These are phyloP conservation scores for Hypena proboscidalis DNA, from an alignment of 2,888 invertebrate species.

Conservation along the genomic window DNA sequence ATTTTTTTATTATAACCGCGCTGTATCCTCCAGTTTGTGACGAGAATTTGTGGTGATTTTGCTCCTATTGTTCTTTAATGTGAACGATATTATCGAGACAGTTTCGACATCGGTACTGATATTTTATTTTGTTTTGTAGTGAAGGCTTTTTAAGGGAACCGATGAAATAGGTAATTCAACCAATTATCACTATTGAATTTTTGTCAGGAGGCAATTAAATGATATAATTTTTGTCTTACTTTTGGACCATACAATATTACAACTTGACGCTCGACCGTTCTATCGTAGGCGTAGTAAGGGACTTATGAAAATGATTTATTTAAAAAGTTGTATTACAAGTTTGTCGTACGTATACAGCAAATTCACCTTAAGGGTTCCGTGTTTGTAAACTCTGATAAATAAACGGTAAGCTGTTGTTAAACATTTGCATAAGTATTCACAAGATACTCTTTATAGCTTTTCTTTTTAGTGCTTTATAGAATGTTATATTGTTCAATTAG, in stretches of 20 bases:
- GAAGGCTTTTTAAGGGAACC: conserved; percentile 8
- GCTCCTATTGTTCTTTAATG: conserved; percentile 55
- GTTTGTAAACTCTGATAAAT: conserved; percentile 2
- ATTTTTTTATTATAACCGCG: conserved; percentile 78
- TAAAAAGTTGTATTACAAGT: conserved; percentile 27
- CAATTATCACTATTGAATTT: conserved; percentile 32
- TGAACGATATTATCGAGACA: conserved; percentile 30
- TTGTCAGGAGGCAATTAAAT: conserved; percentile 34
- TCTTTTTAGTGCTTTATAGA: neutral
- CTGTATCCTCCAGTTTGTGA: conserved; percentile 64
- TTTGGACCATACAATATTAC: conserved; percentile 21
- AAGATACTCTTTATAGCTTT: no score
- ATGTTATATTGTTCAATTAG: no score
- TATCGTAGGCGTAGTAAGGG: conserved; percentile 30
- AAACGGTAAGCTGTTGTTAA: conserved; percentile 1
- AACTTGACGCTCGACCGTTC: conserved; percentile 24
- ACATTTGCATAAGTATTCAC: no score
- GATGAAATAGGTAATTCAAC: conserved; percentile 29
- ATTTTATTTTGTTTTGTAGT: no score
- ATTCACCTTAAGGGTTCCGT: conserved; percentile 11
- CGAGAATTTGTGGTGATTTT: conserved; percentile 69
- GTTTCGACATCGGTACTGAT: conserved; percentile 8
- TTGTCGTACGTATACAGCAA: conserved; percentile 15
- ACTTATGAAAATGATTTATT: conserved; percentile 41
- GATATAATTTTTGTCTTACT: conserved; percentile 22